A percentile compares a stretch with the other conserved stretches of the same genome.
These are phyloP conservation scores for Lordiphosa collinella DNA, from an alignment of 1,140 invertebrate genomes.

Conservation along the genomic window DNA sequence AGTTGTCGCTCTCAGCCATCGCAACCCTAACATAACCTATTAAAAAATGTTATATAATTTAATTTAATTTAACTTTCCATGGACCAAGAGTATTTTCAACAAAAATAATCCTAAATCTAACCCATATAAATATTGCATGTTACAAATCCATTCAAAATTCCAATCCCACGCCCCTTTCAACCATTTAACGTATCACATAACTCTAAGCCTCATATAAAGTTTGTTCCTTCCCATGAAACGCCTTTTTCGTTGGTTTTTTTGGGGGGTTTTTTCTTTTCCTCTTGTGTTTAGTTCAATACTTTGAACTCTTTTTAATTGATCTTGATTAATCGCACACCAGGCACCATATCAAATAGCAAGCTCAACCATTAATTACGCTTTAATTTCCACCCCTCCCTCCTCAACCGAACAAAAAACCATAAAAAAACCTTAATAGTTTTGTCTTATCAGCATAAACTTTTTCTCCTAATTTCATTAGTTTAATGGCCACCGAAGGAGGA, in stretches of 20 bases:
- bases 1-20: too few relatives aligned
- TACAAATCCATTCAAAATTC: conserved; percentile 38
- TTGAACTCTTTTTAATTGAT: conserved; percentile 76
- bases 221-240: conserved; percentile 38
- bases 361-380: conserved; percentile 67
- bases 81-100: too few relatives aligned
- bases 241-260: conserved; percentile 21
- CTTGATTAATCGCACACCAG: conserved; percentile 70
- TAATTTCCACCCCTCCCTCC: conserved; percentile 48
- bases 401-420: conserved; percentile 8
- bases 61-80: too few relatives aligned
- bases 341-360: conserved; percentile 31
- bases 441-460: conserved; percentile 73
- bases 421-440: conserved; percentile 66
- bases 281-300: conserved; percentile 60
- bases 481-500: conserved; percentile 51
- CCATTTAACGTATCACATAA: neutral
- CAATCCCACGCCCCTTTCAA: conserved; percentile 40
- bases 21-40: too few relatives aligned
- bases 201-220: too few relatives aligned
- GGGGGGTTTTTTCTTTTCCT: neutral
- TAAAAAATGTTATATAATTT: too few relatives aligned
- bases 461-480: conserved; percentile 72
- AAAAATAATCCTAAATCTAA: conserved; percentile 2
- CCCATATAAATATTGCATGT: conserved; percentile 37